Conservation (phyloP, 2,113 vertebrate genomes). For the Oryzias javanicus region DNA sequence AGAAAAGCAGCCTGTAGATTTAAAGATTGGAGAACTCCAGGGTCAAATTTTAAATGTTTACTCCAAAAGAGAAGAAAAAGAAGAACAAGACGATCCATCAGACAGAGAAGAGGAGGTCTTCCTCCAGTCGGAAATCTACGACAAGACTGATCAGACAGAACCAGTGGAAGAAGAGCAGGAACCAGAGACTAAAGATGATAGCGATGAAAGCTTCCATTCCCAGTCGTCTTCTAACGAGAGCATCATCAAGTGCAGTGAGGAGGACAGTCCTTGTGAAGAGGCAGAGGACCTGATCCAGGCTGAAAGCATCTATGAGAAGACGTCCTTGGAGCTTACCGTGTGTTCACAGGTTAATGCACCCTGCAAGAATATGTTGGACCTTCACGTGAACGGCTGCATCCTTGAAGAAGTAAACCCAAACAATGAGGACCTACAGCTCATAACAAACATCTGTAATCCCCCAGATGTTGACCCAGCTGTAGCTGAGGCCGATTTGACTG, state of each 20-base stretch:
- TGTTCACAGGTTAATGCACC: conserved; percentile 17
- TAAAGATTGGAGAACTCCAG: background rate
- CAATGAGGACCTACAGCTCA: background rate
- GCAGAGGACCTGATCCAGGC: conserved; percentile 5
- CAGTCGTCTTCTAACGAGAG: conserved; percentile 51
- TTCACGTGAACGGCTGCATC: conserved; percentile 22
- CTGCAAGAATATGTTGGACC: conserved; percentile 19
- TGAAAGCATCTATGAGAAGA: conserved; percentile 7
- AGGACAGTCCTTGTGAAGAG: conserved; percentile 39
- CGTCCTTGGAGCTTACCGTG: conserved; percentile 1
- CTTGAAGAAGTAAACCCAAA: conserved; percentile 8
- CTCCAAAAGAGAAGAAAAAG: background rate
- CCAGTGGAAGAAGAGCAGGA: conserved; percentile 4
- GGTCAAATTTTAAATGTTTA: background rate
- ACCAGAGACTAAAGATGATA: background rate
- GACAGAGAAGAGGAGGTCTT: background rate
- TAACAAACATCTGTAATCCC: conserved; percentile 1
- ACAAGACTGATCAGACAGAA: background rate
- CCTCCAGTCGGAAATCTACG: background rate
- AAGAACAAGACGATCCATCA: background rate
- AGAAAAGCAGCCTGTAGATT: background rate
- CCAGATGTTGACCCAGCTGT: conserved; percentile 8
- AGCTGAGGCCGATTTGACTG: conserved; percentile 25
- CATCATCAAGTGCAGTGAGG: conserved; percentile 59
- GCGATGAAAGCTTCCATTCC: conserved; percentile 29